Evolutionary conservation across 1,140 invertebrate species (phyloP).

Genomic region (Branchinecta lindahli): DNA sequence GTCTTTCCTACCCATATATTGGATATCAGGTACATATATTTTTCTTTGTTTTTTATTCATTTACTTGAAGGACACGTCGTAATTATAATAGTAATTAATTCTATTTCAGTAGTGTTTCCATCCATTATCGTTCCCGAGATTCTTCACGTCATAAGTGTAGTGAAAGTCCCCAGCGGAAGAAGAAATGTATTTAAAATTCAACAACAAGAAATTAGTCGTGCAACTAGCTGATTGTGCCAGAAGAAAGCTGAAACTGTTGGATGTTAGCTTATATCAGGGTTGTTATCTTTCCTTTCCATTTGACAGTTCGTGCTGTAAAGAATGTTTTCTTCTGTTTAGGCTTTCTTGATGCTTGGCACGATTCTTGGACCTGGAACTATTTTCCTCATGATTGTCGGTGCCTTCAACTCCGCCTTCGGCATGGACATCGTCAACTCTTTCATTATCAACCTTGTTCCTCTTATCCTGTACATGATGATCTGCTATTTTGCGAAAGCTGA

Average conservation of each 20-base stretch:
- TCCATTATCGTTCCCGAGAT: too few species aligned
- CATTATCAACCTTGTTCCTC: conserved; percentile 33
- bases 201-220: neutral
- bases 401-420: conserved; percentile 40
- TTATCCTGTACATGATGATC: conserved; percentile 34
- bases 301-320: too few species aligned
- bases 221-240: too few species aligned
- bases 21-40: conserved; percentile 29
- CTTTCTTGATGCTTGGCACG: conserved; percentile 38
- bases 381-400: conserved; percentile 45
- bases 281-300: too few species aligned
- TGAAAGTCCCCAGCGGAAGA: too few species aligned
- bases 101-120: too few species aligned
- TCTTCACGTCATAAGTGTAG: neutral
- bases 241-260: too few species aligned
- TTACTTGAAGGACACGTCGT: too few species aligned
- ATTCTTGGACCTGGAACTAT: conserved; percentile 46
- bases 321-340: conserved; percentile 24
- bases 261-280: too few species aligned
- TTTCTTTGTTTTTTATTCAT: conserved; percentile 13
- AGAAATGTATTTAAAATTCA: neutral
- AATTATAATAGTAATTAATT: too few species aligned
- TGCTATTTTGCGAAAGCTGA: conserved; percentile 35
- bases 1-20: conserved; percentile 43
- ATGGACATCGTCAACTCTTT: conserved; percentile 36